Conservation (phyloP, 2,113 vertebrate species). For the Equus przewalskii region DNA sequence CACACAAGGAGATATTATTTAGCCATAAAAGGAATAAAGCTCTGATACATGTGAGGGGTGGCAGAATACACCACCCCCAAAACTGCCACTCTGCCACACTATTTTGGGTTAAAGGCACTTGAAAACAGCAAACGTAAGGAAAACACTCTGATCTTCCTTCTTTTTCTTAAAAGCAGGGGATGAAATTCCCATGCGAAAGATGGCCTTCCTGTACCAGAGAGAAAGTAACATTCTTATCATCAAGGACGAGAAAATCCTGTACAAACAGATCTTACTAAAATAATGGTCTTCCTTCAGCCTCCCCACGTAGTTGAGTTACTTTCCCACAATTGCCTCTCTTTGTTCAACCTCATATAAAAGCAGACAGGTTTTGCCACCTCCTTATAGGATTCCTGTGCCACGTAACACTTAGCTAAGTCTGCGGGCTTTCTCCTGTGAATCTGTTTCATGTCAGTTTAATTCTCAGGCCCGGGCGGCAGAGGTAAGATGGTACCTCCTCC, state of each 20-base stretch:
- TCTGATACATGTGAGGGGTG: fast-evolving
- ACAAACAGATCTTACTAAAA: not conserved
- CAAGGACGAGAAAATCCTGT: not conserved
- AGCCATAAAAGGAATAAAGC: too few relatives aligned
- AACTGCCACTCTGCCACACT: fast-evolving
- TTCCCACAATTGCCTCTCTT: not conserved
- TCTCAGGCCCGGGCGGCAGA: not conserved
- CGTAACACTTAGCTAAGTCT: not conserved
- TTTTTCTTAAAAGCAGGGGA: not conserved
- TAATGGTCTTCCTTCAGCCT: not conserved
- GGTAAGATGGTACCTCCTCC: fast-evolving
- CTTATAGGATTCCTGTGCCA: not conserved
- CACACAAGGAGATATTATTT: not conserved
- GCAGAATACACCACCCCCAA: fast-evolving
- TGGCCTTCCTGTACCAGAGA: not conserved
- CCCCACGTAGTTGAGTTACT: not conserved
- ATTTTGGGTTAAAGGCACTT: not conserved
- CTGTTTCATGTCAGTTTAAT: too few relatives aligned
- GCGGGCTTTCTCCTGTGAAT: too few relatives aligned
- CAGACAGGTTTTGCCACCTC: not conserved
- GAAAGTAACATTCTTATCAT: not conserved
- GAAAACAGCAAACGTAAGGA: not conserved
- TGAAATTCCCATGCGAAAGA: too few relatives aligned
- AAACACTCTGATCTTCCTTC: not conserved
- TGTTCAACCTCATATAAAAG: not conserved